phyloP scores from a whole-genome alignment of 2,888 invertebrate species.

The Ornithoptera alexandrae region DNA sequence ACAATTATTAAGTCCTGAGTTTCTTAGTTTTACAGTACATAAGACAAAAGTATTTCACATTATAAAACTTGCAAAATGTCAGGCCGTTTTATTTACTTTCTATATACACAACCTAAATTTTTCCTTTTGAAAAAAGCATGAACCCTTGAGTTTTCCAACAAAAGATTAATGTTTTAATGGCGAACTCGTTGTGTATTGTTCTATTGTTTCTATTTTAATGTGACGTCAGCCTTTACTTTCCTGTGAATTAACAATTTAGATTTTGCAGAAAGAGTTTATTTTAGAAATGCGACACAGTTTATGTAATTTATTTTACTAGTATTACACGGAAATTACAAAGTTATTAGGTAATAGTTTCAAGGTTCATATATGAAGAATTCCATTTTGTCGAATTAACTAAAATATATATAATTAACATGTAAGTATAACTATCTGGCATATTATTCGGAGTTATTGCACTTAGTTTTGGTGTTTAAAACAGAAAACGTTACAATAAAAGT shows the following conservation, averaged over 20 bases:
- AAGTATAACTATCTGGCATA: no score
- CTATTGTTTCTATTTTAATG: constrained; percentile 23
- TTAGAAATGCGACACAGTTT: neutral
- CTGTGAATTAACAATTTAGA: constrained; percentile 3
- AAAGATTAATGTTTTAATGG: constrained; percentile 24
- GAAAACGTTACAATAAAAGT: no score
- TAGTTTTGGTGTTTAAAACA: no score
- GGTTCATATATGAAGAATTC: no score
- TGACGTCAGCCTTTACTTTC: constrained; percentile 8
- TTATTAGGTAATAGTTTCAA: no score
- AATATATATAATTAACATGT: no score
- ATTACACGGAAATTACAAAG: neutral
- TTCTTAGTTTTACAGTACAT: neutral
- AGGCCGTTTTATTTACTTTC: neutral
- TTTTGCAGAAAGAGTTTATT: constrained; percentile 2
- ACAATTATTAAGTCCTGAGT: no score
- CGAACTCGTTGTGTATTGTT: constrained; percentile 16
- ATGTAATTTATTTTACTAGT: neutral
- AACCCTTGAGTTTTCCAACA: constrained; percentile 8
- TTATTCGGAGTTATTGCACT: no score
- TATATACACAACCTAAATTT: constrained; percentile 10
- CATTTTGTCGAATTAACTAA: no score
- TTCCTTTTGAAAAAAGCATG: neutral
- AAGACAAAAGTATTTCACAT: neutral
- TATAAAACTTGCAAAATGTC: neutral